Evolutionary conservation across 2,797 vertebrate species (phyloP).

Genomic region (Liasis olivaceus): DNA sequence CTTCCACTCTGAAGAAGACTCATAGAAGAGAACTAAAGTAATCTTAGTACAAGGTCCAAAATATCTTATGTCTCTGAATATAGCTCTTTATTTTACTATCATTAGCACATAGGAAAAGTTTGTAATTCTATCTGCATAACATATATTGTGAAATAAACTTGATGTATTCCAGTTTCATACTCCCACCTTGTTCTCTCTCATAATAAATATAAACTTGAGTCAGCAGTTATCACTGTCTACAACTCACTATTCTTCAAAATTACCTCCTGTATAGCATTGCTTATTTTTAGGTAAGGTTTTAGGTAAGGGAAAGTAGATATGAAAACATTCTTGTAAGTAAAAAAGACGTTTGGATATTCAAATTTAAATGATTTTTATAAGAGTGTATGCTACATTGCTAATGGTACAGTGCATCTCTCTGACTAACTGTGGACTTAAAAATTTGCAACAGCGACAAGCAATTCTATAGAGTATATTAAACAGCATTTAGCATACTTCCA

Average conservation of each 20-base stretch:
- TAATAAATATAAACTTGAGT: constrained; percentile 51
- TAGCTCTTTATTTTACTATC: not conserved
- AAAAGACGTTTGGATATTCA: not conserved
- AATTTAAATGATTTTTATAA: constrained; percentile 5
- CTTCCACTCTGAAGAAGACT: not conserved
- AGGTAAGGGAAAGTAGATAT: not conserved
- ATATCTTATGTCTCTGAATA: not conserved
- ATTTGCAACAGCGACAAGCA: constrained; percentile 38
- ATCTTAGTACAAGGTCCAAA: not conserved
- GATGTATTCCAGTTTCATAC: constrained; percentile 68
- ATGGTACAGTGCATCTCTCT: constrained; percentile 17
- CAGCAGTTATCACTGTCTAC: constrained; percentile 50
- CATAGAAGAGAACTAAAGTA: not conserved
- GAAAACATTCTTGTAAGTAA: not conserved
- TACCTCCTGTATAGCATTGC: constrained; percentile 6
- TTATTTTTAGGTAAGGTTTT: not conserved
- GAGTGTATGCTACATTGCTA: not conserved
- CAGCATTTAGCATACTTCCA: constrained; percentile 27
- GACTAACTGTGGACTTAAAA: not conserved
- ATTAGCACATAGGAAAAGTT: not conserved
- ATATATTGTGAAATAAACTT: constrained; percentile 67
- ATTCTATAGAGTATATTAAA: constrained; percentile 25
- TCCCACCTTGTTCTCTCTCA: constrained; percentile 67
- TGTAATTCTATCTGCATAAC: constrained; percentile 60
- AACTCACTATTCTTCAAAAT: constrained; percentile 50